Conservation (phyloP, 2,888 invertebrate genomes). For the Glaucopsyche alexis region DNA sequence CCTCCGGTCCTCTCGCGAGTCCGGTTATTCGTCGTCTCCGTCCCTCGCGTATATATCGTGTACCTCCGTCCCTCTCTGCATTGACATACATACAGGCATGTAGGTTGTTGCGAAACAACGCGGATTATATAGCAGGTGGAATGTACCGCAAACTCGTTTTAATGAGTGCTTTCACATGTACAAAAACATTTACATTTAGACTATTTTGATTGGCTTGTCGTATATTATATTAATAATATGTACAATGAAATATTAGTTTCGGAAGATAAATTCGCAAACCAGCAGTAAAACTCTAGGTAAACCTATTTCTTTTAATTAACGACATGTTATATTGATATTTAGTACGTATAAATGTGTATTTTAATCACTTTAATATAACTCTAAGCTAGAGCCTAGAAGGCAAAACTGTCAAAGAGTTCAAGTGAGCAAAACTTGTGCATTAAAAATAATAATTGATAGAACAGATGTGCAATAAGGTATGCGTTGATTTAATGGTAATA, state of each 20-base stretch:
- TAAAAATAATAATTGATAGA: too few relatives aligned
- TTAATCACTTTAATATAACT: not conserved
- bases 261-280: not conserved
- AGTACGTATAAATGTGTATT: not conserved
- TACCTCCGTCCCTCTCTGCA: slow-evolving; percentile 55
- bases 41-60: slow-evolving; percentile 45
- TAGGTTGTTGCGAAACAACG: slow-evolving; percentile 73
- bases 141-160: slow-evolving; percentile 76
- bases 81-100: slow-evolving; percentile 75
- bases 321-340: not conserved
- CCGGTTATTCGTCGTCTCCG: slow-evolving; percentile 56
- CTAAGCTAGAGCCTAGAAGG: not conserved
- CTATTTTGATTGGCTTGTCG: slow-evolving; percentile 25
- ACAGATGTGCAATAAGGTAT: too few relatives aligned
- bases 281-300: not conserved
- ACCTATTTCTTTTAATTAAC: not conserved
- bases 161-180: slow-evolving; percentile 75
- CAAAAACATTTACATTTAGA: slow-evolving; percentile 35
- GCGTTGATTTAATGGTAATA: too few relatives aligned
- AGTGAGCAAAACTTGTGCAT: too few relatives aligned
- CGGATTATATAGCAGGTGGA: slow-evolving; percentile 80
- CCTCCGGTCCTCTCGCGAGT: slow-evolving; percentile 74
- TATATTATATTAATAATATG: not conserved
- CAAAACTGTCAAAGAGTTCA: too few relatives aligned
- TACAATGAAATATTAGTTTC: not conserved